phyloP scores from a whole-genome alignment of 1,140 invertebrate genomes.

The Plectrocnemia conspersa region DNA sequence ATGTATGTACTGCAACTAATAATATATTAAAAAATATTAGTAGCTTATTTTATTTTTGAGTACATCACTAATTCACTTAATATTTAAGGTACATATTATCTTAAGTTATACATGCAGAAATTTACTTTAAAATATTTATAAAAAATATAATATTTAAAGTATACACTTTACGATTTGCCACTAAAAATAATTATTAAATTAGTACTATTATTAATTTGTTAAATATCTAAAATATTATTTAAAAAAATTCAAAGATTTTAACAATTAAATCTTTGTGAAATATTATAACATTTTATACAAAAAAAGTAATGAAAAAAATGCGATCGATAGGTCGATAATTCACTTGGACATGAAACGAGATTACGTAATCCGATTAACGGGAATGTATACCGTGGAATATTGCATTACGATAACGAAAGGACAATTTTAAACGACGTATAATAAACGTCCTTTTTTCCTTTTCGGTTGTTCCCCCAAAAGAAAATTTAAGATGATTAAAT shows the following conservation, averaged over 20 bases:
- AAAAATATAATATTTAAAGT: too few species aligned
- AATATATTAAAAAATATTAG: too few species aligned
- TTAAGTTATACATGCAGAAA: background rate
- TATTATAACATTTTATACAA: background rate
- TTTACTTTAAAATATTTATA: slow-evolving; percentile 1
- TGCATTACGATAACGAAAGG: slow-evolving; percentile 2
- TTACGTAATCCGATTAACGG: background rate
- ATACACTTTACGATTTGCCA: too few species aligned
- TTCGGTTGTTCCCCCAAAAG: slow-evolving; percentile 12
- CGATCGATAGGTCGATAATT: background rate
- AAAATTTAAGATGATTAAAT: slow-evolving; percentile 31
- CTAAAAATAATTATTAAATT: too few species aligned
- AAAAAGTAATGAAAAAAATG: background rate
- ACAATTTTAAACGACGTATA: slow-evolving; percentile 3
- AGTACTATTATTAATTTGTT: too few species aligned
- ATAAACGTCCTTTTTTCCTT: slow-evolving; percentile 2
- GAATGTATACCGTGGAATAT: background rate
- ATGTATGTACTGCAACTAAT: too few species aligned
- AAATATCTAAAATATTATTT: too few species aligned
- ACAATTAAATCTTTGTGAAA: background rate
- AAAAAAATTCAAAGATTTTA: background rate
- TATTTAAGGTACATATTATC: slow-evolving; percentile 1
- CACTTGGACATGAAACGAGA: background rate
- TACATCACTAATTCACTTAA: too few species aligned
- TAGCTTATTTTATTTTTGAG: too few species aligned